These are phyloP conservation scores for Polyergus mexicanus DNA, from an alignment of 1,140 invertebrate species.

Conservation along the genomic window DNA sequence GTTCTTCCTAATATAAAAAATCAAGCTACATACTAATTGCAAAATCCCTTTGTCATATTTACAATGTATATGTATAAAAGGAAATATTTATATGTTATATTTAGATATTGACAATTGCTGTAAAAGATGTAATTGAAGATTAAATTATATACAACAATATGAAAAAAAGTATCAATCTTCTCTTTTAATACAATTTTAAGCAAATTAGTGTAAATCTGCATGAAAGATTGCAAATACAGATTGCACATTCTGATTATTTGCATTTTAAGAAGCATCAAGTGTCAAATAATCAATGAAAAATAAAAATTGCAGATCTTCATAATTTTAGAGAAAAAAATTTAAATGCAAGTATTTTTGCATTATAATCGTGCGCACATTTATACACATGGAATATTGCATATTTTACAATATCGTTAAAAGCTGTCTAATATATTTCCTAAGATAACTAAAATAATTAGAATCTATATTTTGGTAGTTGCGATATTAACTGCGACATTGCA, in stretches of 20 bases:
- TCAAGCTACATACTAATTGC: slow-evolving; percentile 29
- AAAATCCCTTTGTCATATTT: slow-evolving; percentile 39
- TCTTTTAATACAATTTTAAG: slow-evolving; percentile 11
- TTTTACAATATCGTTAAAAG: slow-evolving; percentile 38
- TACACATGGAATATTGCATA: not conserved
- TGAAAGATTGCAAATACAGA: slow-evolving; percentile 34
- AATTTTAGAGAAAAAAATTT: not conserved
- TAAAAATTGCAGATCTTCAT: slow-evolving; percentile 11
- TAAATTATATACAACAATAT: slow-evolving; percentile 41
- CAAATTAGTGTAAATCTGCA: slow-evolving; percentile 13
- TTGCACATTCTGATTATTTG: slow-evolving; percentile 37
- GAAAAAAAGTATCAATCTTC: slow-evolving; percentile 4
- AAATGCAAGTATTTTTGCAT: slow-evolving; percentile 25
- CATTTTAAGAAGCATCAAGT: not conserved
- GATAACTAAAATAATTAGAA: slow-evolving; percentile 54
- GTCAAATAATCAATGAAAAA: not conserved
- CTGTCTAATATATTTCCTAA: slow-evolving; percentile 43
- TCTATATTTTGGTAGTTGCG: slow-evolving; percentile 53
- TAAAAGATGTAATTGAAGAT: slow-evolving; percentile 22
- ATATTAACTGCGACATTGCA: slow-evolving; percentile 7
- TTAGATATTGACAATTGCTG: slow-evolving; percentile 21
- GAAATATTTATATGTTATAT: slow-evolving; percentile 40
- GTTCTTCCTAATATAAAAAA: slow-evolving; percentile 5
- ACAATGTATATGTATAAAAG: slow-evolving; percentile 8
- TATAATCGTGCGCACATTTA: not conserved